A percentile compares a stretch with the other conserved stretches of the same genome.
phyloP scores from a whole-genome alignment of 2,113 vertebrate species.

The Phalacrocorax carbo region DNA sequence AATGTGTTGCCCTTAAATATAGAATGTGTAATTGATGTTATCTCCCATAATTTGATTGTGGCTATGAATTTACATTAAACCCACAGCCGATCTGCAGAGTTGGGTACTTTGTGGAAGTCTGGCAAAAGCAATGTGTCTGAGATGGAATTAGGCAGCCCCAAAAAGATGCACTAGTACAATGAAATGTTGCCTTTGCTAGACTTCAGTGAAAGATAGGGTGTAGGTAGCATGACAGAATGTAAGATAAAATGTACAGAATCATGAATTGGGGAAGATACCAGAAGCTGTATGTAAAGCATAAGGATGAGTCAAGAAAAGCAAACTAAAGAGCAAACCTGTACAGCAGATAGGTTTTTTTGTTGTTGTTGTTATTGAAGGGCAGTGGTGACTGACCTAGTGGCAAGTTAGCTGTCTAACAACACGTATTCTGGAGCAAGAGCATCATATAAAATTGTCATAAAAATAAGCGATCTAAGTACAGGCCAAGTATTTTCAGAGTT shows the following conservation, averaged over 20 bases:
- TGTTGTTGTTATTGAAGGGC: background rate
- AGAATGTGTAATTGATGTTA: background rate
- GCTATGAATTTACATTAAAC: background rate
- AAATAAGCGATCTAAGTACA: background rate
- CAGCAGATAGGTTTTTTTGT: background rate
- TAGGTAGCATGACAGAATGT: background rate
- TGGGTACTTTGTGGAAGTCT: background rate
- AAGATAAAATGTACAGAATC: background rate
- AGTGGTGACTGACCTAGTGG: background rate
- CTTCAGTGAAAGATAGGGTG: background rate
- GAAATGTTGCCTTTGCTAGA: background rate
- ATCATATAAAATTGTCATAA: background rate
- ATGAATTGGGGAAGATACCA: background rate
- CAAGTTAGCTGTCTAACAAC: background rate
- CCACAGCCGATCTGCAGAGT: background rate
- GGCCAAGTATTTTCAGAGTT: background rate
- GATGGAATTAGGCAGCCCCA: accelerated
- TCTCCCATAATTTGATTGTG: background rate
- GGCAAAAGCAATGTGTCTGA: background rate
- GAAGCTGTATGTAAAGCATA: background rate
- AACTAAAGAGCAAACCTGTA: background rate
- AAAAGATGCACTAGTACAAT: background rate
- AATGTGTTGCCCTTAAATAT: background rate
- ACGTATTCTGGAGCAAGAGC: background rate
- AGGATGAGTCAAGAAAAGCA: background rate